Evolutionary conservation across 1,140 invertebrate genomes (phyloP), one percentile per base, ranked within the genome.

Genomic region (Drosophila littoralis): DNA sequence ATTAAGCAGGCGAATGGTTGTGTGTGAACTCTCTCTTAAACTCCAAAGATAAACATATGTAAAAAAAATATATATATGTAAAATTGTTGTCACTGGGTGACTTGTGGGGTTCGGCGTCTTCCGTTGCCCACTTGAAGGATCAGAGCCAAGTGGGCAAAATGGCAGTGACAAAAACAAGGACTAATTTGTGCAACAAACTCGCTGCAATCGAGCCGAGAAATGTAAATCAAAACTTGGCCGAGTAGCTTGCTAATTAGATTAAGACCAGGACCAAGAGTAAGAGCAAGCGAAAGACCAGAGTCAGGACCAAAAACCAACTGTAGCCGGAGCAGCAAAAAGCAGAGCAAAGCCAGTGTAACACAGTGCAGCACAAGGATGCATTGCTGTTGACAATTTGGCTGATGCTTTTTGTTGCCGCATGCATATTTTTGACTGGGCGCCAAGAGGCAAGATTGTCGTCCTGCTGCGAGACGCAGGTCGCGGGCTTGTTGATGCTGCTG

Each of bases 161-260:
- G 57, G 38, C 65, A 70, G 17, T 28, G 33, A 36, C 58, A 67
- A 66, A 63, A 72, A 45, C 64, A 67, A 17, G 48, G 35, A 59
- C 63, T 67, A 73, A 73, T 73, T 67, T 72, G 63, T 35, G 32
- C 69, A 66, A 66, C 61, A 68, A 74, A 69, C 65, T 57, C 43
- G 42, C 65, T 69, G 65, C 64, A 59, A 73, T 73, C 63, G 63
- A 73, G 70, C 57, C 64, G 42, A 59, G 48, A 67, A 79, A 86
- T 88, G 83, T 88, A 86, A 86, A 86, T 86, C 79, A 88, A 88
- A 86, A 88, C 82, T 79, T 67, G 75, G 64, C 75, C 83, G 61
- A 88, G 79, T 66, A 59, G 68, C 79, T 71, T 60, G 61, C 83
- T 88, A 86, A 86, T 86, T 86, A 88, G 83, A 86, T 86, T 86